Conservation (phyloP, 2,888 invertebrate species). For the Poecilobothrus nobilitatus region DNA sequence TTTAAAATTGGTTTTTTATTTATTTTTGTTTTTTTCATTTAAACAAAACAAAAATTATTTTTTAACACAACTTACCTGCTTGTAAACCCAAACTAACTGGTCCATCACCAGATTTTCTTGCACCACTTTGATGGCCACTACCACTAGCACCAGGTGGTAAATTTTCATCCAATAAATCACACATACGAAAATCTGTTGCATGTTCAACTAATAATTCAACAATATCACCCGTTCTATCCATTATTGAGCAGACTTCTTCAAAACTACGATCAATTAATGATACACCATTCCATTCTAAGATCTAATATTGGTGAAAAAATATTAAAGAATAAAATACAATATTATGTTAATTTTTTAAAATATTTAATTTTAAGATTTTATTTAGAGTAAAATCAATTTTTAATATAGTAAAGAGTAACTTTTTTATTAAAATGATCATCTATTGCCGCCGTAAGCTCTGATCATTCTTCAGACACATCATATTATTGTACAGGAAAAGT, state of each 20-base stretch:
- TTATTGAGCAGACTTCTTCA: constrained; percentile 84
- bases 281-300: constrained; percentile 86
- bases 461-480: no score
- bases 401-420: no score
- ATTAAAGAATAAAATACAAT: not conserved
- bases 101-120: constrained; percentile 42
- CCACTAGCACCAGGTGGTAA: constrained; percentile 47
- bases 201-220: constrained; percentile 82
- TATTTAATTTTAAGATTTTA: no score
- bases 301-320: constrained; percentile 49
- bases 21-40: no score
- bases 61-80: constrained; percentile 36
- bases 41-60: not conserved
- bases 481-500: no score
- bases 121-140: constrained; percentile 37
- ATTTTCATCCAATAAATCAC: constrained; percentile 61
- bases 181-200: constrained; percentile 63
- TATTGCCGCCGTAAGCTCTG: no score
- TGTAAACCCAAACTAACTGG: constrained; percentile 41
- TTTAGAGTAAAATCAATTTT: no score
- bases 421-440: no score
- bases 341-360: no score
- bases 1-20: no score
- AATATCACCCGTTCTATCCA: constrained; percentile 78
- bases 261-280: constrained; percentile 84